Evolutionary conservation across 1,140 invertebrate species (phyloP).

Genomic region (Aphaenogaster rudis): DNA sequence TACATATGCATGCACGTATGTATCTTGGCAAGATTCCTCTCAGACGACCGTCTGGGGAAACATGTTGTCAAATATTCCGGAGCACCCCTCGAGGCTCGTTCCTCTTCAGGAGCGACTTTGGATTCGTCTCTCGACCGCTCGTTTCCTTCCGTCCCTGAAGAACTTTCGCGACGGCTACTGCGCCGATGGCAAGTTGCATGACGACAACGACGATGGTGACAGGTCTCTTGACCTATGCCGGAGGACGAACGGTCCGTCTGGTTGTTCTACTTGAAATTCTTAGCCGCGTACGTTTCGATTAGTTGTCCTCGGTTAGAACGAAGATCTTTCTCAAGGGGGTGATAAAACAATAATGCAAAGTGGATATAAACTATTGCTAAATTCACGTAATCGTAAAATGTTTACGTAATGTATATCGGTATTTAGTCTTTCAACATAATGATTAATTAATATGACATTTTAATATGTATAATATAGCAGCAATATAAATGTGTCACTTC

Average conservation of each 20-base stretch:
- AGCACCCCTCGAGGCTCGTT: slow-evolving; percentile 69
- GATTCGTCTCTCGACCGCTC: slow-evolving; percentile 70
- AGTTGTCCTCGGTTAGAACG: background rate
- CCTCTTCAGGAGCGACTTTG: slow-evolving; percentile 71
- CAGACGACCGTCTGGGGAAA: slow-evolving; percentile 73
- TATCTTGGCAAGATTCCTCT: slow-evolving; percentile 62
- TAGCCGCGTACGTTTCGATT: background rate
- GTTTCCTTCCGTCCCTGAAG: slow-evolving; percentile 66
- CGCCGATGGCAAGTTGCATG: slow-evolving; percentile 33
- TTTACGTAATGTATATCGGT: background rate
- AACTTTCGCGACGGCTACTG: slow-evolving; percentile 59
- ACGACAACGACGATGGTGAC: slow-evolving; percentile 41
- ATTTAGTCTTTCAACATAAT: slow-evolving; percentile 2
- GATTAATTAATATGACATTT: background rate
- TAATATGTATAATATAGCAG: background rate
- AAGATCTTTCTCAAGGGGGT: background rate
- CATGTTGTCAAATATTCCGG: slow-evolving; percentile 77
- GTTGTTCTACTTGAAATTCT: slow-evolving; percentile 53
- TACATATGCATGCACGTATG: slow-evolving; percentile 30
- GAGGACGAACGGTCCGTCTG: slow-evolving; percentile 21
- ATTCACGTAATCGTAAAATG: slow-evolving; percentile 1
- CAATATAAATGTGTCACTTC: background rate
- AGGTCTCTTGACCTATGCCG: slow-evolving; percentile 34
- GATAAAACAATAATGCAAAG: background rate
- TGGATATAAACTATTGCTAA: background rate